These are phyloP conservation scores for Nycticebus coucang DNA, from an alignment of 2,113 vertebrate species.

Conservation along the genomic window DNA sequence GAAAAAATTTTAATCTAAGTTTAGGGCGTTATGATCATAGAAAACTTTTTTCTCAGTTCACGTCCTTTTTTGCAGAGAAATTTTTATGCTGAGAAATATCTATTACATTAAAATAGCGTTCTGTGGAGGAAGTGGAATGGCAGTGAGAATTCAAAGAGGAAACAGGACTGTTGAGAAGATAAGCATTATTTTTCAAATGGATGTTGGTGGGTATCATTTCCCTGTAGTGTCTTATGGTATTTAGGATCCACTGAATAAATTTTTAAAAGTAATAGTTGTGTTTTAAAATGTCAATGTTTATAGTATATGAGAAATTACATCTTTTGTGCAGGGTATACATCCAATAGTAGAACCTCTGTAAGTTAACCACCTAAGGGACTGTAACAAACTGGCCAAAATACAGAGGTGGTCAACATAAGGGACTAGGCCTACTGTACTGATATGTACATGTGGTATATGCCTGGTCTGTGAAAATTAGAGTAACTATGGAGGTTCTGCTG, in stretches of 20 bases:
- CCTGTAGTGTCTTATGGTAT: background rate
- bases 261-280: background rate
- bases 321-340: background rate
- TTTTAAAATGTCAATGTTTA: background rate
- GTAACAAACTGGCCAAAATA: too few species aligned
- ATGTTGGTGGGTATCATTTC: background rate
- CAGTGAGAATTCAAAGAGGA: background rate
- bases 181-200: background rate
- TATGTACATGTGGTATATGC: too few species aligned
- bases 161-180: background rate
- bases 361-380: too few species aligned
- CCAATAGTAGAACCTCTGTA: background rate
- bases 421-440: too few species aligned
- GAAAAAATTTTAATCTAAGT: background rate
- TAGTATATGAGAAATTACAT: background rate
- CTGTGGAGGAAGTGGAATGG: background rate
- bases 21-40: background rate
- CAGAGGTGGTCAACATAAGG: too few species aligned
- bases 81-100: background rate
- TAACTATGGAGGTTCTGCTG: too few species aligned
- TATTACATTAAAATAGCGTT: conserved; percentile 5
- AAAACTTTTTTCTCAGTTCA: background rate
- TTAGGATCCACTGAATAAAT: conserved; percentile 10
- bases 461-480: too few species aligned
- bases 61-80: background rate